phyloP scores from a whole-genome alignment of 53 echinoderm and acorn worm species.

The Temnopleurus reevesii region DNA sequence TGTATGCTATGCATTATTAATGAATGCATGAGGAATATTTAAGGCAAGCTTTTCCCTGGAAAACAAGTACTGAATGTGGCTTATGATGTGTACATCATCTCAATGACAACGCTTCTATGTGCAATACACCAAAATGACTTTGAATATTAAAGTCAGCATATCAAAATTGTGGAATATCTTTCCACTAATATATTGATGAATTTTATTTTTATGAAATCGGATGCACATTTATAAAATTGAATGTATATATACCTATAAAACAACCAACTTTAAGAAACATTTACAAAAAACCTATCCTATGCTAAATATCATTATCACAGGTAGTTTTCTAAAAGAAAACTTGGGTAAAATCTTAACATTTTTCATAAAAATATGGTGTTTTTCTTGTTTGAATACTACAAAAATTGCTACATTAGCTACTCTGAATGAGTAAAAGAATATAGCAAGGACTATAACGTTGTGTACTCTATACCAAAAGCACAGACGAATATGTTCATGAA shows the following conservation, averaged over 20 bases:
- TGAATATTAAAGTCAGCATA: not conserved
- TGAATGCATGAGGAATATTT: slow-evolving; percentile 20
- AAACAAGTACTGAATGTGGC: not conserved
- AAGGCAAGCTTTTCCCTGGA: not conserved
- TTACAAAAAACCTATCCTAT: not conserved
- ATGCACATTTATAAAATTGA: not conserved
- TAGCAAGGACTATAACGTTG: slow-evolving; percentile 26
- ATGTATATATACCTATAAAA: not conserved
- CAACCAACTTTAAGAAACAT: not conserved
- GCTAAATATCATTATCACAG: not conserved
- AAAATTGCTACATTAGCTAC: slow-evolving; percentile 6
- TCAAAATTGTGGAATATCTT: no score
- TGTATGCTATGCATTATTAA: slow-evolving; percentile 37
- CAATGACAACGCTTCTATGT: not conserved
- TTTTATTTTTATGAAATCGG: not conserved
- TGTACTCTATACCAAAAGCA: slow-evolving; percentile 76
- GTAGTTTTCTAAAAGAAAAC: slow-evolving; percentile 19
- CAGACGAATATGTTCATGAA: slow-evolving; percentile 93
- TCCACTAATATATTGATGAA: no score
- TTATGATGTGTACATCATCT: slow-evolving; percentile 9
- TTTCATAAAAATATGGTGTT: slow-evolving; percentile 7
- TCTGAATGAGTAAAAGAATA: not conserved
- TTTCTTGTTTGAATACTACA: slow-evolving; percentile 21
- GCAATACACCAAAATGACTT: not conserved
- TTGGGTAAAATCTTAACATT: not conserved